phyloP scores from a whole-genome alignment of 2,797 vertebrate genomes.

The Galagoides demidoff region DNA sequence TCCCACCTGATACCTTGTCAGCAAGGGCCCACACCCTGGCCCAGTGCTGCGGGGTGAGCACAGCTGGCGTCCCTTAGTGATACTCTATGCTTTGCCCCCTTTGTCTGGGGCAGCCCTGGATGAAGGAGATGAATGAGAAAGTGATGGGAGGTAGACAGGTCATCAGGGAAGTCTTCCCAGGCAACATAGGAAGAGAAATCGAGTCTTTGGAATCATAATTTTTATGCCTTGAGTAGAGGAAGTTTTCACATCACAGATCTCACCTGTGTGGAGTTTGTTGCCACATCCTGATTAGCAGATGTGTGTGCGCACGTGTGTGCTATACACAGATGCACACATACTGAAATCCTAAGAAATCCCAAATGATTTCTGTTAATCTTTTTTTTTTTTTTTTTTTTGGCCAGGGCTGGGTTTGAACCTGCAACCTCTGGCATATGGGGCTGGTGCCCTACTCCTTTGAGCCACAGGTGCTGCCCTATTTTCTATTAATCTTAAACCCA shows the following conservation, averaged over 20 bases:
- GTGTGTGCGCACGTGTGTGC: not conserved
- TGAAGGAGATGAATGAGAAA: not conserved
- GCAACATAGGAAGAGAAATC: not conserved
- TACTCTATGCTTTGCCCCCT: not conserved
- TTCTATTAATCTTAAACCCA: not conserved
- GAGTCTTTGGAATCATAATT: not conserved
- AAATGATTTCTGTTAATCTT: not conserved
- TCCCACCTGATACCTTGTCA: not conserved
- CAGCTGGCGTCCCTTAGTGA: not conserved
- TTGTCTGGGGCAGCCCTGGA: not conserved
- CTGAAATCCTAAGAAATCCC: not conserved
- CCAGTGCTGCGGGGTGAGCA: not conserved
- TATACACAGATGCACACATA: not conserved
- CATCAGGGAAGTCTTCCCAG: not conserved
- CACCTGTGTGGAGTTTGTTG: slow-evolving; percentile 53
- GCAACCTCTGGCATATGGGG: no score
- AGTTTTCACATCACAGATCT: not conserved
- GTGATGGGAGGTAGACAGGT: not conserved
- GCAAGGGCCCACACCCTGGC: not conserved
- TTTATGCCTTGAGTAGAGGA: not conserved
- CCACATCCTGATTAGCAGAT: slow-evolving; percentile 53
- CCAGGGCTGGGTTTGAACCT: no score
- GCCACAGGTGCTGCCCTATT: no score
- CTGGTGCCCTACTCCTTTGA: no score
- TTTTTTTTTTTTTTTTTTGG: not conserved